These are phyloP conservation scores for Oryzias woworae DNA, from an alignment of 2,113 vertebrate species.

Conservation along the genomic window DNA sequence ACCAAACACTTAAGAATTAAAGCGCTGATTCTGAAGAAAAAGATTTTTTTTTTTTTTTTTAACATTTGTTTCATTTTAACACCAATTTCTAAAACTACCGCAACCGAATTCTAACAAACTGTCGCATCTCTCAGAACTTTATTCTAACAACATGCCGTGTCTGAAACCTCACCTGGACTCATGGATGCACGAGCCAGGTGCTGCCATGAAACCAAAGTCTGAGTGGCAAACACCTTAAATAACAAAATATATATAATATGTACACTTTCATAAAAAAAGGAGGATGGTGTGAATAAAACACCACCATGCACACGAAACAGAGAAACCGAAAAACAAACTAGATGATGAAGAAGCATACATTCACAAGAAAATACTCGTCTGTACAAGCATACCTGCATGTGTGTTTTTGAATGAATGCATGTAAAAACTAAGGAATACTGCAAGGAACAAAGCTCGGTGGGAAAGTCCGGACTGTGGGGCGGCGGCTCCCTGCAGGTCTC, in stretches of 20 bases:
- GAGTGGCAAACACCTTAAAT: conserved; percentile 69
- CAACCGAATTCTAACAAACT: neutral
- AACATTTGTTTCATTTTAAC: neutral
- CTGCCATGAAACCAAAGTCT: conserved; percentile 28
- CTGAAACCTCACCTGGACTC: conserved; percentile 24
- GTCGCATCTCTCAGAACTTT: conserved; percentile 10
- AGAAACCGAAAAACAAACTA: conserved; percentile 4
- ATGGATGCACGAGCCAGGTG: conserved; percentile 29
- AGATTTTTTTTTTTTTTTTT: neutral
- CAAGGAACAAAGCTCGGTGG: conserved; percentile 31
- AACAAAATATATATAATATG: conserved; percentile 75
- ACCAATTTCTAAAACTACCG: neutral
- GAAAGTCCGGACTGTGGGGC: conserved; percentile 29
- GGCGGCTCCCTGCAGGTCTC: conserved; percentile 37
- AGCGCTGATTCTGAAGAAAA: neutral
- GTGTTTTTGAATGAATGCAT: conserved; percentile 17
- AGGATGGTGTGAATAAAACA: conserved; percentile 1
- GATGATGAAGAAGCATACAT: conserved; percentile 30
- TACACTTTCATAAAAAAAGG: conserved; percentile 58
- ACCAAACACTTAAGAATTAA: neutral
- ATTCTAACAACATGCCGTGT: conserved; percentile 19
- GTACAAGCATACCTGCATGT: conserved; percentile 22
- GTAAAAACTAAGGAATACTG: conserved; percentile 44
- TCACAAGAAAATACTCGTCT: conserved; percentile 21
- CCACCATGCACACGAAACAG: conserved; percentile 11